Base-by-base conservation (phyloP, 1,140 invertebrate species). In the Apolygus lucorum region DNA sequence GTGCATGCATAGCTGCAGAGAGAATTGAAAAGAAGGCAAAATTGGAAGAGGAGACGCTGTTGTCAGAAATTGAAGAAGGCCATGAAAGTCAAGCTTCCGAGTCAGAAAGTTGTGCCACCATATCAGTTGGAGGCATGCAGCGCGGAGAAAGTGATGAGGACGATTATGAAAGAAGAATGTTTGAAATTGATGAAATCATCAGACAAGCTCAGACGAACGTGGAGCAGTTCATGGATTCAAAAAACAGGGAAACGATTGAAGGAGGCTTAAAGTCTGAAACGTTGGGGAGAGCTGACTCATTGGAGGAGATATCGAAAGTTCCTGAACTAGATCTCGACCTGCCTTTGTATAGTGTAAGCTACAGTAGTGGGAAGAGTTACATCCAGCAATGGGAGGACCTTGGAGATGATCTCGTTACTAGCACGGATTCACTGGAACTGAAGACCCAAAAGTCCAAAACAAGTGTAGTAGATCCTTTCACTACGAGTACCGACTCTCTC, bases 1-100 rank as follows among this genome's bases (percentile, higher is more conserved):
- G 85, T 70, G 92, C 93, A 25, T 92, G 94, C 76, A 84, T 88
- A 42, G 89, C 93, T 77, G 89, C 88, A 0, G 88, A 92, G 72
- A 83, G 88, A 68, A 89, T 91, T 59, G 92, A 95, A 80, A 81
- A 90, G 26, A 84, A 87, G 72, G 92, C 89, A 0, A 89, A 91
- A 76, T 88, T 93, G 77, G 92, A 93, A 73, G 92, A 93, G 73
- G 83, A 83, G 68, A 88, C 90, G 62, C 76, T 94, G 42, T 79
- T 96, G 1, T 85, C 87, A 21, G 87, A 89, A 77, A 87, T 87
- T 68, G 85, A 87, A 73, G 85, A 87, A 79, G 84, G 84, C 1
- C 85, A 86, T 73, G 85, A 87, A 76, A 85, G 83, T 75, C 81
- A 85, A 74, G 80, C 83, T 17, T 85, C 85, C 1, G 85, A 86